Base-by-base conservation (phyloP, 1,140 invertebrate species). In the Ooceraea biroi region DNA sequence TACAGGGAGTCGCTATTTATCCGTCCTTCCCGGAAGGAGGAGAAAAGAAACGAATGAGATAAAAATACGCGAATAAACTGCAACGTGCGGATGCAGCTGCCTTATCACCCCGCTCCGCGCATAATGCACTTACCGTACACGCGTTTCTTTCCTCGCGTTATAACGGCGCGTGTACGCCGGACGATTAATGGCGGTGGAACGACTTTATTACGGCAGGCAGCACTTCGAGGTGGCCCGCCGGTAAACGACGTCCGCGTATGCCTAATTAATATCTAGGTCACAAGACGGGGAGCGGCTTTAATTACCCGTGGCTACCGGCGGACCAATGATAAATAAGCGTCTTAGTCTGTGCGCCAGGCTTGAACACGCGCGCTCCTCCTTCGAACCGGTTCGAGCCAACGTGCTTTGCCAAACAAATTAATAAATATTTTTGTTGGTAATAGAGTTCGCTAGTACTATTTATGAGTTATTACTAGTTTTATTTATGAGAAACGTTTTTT, bases 261-360 rank as follows among this genome's bases (percentile, higher is more conserved):
- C 36, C 57, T 83, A 87, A 87, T 87, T 87, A 87, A 87, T 87
- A 87, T 87, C 84, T 87, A 48, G 84, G 77, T 87, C 85, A 85
- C 36, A 77, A 80, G 27, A 77, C 72, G 65, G n/a, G 71, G 83
- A 87, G 65, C 65, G 77, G 65, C 77, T 87, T 87, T 87, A 87
- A 87, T 87, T 87, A 82, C 44, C 63, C 77, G 61, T 76, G 27
- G 83, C 85, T 85, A 85, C 76, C 48, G 63, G 76, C 69, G 73
- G 69, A 57, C 71, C 63, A 82, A 85, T 82, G 77, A 85, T 82
- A 87, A 87, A 85, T 82, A 82, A 57, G 50, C 22, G 57, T 83
- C 50, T 87, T 76, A 71, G 68, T 69, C 19, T 46, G 61, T 69
- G 58, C 46, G 55, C 85, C 66, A 44, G n/a, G n/a, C 57, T 80